Evolutionary conservation across 2,888 invertebrate genomes (phyloP).

Genomic region (Protodeltote pygarga): DNA sequence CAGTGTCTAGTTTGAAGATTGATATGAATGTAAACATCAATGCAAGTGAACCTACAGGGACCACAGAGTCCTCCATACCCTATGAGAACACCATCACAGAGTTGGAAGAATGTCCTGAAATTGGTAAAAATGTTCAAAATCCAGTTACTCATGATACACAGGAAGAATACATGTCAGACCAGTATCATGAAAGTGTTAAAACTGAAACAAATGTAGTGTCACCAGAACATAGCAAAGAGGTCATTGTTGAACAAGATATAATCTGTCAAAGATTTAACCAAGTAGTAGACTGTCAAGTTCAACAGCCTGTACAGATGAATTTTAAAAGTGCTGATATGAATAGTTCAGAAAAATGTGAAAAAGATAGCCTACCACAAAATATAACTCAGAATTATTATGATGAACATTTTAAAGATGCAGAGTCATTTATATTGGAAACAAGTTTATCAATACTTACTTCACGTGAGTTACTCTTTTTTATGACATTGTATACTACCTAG

Average conservation of each 20-base stretch:
- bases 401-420: slow-evolving; percentile 92
- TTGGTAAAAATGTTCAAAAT: slow-evolving; percentile 43
- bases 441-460: slow-evolving; percentile 75
- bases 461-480: slow-evolving; percentile 64
- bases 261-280: slow-evolving; percentile 62
- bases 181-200: slow-evolving; percentile 47
- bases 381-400: slow-evolving; percentile 83
- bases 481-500: too few relatives aligned
- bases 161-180: slow-evolving; percentile 65
- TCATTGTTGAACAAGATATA: slow-evolving; percentile 47
- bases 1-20: slow-evolving; percentile 73
- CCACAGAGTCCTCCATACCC: slow-evolving; percentile 36
- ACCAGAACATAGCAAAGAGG: slow-evolving; percentile 25
- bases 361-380: slow-evolving; percentile 63
- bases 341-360: slow-evolving; percentile 60
- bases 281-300: slow-evolving; percentile 56
- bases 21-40: slow-evolving; percentile 68
- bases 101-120: slow-evolving; percentile 44
- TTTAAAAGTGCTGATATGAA: slow-evolving; percentile 52
- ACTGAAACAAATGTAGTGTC: slow-evolving; percentile 37
- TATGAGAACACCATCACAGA: slow-evolving; percentile 47
- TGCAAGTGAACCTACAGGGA: slow-evolving; percentile 56
- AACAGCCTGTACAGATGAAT: slow-evolving; percentile 47
- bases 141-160: slow-evolving; percentile 47
- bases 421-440: slow-evolving; percentile 91